phyloP scores from a whole-genome alignment of 2,113 vertebrate genomes.

The Leucosticte australis region DNA sequence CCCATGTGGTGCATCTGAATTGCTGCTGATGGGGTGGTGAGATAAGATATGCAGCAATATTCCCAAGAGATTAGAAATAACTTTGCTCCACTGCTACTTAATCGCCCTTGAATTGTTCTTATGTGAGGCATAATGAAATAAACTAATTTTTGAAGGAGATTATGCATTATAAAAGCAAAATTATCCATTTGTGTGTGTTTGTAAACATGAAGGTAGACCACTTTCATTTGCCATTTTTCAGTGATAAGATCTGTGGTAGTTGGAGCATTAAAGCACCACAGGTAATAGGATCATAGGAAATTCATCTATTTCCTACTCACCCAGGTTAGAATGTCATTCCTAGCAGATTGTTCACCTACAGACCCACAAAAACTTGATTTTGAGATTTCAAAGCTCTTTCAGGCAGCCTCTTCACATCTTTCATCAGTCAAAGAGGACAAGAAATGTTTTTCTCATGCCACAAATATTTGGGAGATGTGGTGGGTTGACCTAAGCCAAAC shows the following conservation, averaged over 20 bases:
- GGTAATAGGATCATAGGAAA: background rate
- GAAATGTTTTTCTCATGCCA: background rate
- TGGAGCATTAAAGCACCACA: background rate
- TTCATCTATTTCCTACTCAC: background rate
- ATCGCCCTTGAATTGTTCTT: background rate
- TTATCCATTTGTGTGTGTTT: background rate
- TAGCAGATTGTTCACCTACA: rapidly evolving
- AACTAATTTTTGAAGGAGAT: background rate
- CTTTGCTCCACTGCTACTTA: background rate
- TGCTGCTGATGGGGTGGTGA: background rate
- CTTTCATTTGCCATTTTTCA: background rate
- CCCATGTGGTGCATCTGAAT: background rate
- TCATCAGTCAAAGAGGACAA: background rate
- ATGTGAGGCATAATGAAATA: background rate
- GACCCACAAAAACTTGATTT: background rate
- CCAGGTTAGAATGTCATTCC: background rate
- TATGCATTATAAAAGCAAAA: background rate
- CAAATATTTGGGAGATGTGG: background rate
- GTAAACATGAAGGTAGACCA: background rate
- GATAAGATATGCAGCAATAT: background rate
- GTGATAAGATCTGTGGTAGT: background rate
- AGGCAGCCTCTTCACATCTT: background rate
- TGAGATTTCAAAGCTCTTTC: background rate
- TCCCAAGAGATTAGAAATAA: background rate
- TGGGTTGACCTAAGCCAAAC: background rate